These are phyloP conservation scores for Cebidichthys violaceus DNA, from an alignment of 2,113 vertebrate species.

Conservation along the genomic window DNA sequence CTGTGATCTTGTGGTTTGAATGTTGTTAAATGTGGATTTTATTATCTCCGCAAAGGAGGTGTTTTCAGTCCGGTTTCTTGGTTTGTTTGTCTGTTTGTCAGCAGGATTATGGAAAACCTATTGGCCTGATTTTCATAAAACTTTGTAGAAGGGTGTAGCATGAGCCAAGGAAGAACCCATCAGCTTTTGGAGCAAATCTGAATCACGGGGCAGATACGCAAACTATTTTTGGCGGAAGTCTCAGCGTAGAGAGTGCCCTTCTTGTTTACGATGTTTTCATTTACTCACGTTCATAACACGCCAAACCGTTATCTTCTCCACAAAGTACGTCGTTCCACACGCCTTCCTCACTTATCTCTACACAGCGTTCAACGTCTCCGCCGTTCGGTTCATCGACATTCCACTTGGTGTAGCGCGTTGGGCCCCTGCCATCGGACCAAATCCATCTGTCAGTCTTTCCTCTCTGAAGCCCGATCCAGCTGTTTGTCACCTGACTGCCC, in stretches of 20 bases:
- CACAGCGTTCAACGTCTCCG: neutral
- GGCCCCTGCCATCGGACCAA: slow-evolving; percentile 42
- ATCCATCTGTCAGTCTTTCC: neutral
- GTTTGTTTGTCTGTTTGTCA: too few relatives aligned
- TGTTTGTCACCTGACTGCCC: neutral
- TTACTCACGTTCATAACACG: slow-evolving; percentile 48
- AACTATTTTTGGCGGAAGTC: neutral
- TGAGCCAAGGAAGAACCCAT: too few relatives aligned
- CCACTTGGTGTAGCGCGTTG: neutral
- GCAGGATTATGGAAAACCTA: too few relatives aligned
- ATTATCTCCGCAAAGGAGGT: neutral
- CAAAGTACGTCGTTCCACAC: rapidly evolving
- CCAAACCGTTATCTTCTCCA: rapidly evolving
- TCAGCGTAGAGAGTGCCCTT: too few relatives aligned
- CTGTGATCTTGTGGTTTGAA: neutral
- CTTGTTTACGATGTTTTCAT: neutral
- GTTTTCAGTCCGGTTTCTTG: too few relatives aligned
- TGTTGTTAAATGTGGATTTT: neutral
- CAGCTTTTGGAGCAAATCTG: too few relatives aligned
- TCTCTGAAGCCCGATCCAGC: slow-evolving; percentile 44
- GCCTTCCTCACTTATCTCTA: neutral
- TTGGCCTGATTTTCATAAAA: too few relatives aligned
- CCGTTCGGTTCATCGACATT: rapidly evolving
- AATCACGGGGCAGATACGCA: neutral
- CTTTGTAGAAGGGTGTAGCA: too few relatives aligned